phyloP scores from a whole-genome alignment of 2,113 vertebrate genomes.

The Coturnix japonica region DNA sequence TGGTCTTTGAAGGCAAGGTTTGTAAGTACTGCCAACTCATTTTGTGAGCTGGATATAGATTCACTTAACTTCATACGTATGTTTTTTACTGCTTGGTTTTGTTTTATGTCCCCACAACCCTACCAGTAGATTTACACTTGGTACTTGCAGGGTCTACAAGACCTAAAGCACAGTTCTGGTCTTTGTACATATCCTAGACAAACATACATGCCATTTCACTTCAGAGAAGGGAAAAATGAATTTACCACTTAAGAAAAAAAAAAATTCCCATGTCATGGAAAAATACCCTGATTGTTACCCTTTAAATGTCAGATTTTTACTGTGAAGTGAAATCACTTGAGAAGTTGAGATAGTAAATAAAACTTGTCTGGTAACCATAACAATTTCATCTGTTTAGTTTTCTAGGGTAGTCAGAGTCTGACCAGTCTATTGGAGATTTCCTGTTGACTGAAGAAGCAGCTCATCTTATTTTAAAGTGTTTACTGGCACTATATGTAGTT shows the following conservation, averaged over 20 bases:
- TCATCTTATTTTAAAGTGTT: not conserved
- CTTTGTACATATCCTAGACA: not conserved
- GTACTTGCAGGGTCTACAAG: not conserved
- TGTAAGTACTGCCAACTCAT: not conserved
- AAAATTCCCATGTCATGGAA: not conserved
- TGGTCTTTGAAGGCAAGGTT: not conserved
- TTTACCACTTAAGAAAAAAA: not conserved
- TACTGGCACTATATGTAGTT: not conserved
- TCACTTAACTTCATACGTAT: not conserved
- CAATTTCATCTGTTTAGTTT: not conserved
- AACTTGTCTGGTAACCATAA: not conserved
- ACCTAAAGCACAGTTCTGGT: constrained; percentile 34
- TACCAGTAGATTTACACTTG: not conserved
- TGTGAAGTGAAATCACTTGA: not conserved
- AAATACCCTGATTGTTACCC: not conserved
- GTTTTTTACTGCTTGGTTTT: not conserved
- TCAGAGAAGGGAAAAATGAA: not conserved
- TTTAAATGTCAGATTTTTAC: not conserved
- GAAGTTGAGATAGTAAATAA: not conserved
- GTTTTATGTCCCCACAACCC: not conserved
- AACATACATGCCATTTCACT: constrained; percentile 12
- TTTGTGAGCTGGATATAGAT: not conserved
- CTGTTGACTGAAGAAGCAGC: not conserved
- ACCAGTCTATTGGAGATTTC: not conserved
- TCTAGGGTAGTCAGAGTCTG: not conserved